These are phyloP conservation scores for Copsychus sechellarum DNA, from an alignment of 2,113 vertebrate species.

Conservation along the genomic window DNA sequence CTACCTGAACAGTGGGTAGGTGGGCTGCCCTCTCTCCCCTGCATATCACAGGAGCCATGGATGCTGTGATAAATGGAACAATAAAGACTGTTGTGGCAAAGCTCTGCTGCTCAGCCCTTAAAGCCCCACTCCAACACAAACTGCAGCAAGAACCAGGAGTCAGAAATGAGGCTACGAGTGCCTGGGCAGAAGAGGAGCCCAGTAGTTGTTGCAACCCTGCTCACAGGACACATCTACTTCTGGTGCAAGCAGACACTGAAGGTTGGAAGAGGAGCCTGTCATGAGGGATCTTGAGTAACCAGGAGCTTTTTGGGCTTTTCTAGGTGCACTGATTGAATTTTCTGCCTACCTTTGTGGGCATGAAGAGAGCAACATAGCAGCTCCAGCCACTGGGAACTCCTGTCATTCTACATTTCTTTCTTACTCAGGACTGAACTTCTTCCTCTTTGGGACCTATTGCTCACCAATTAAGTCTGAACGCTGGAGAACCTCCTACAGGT, in stretches of 20 bases:
- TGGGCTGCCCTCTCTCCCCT: not conserved
- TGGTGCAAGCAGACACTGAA: not conserved
- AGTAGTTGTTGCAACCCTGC: not conserved
- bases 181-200: not conserved
- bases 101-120: not conserved
- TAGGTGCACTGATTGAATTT: not conserved
- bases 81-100: not conserved
- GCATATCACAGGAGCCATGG: not conserved
- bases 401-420: not conserved
- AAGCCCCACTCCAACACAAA: not conserved
- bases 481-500: not conserved
- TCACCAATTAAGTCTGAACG: not conserved
- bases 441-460: not conserved
- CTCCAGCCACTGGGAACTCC: not conserved
- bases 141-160: not conserved
- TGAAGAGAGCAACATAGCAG: not conserved
- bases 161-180: fast-evolving
- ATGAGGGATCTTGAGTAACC: not conserved
- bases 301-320: not conserved
- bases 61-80: not conserved
- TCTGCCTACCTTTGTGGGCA: not conserved
- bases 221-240: not conserved
- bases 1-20: fast-evolving
- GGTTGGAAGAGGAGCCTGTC: not conserved
- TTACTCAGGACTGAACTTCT: not conserved